A percentile compares a stretch with the other conserved stretches of the same genome.
phyloP scores from a whole-genome alignment of 1,140 invertebrate genomes.

The Bombus affinis region DNA sequence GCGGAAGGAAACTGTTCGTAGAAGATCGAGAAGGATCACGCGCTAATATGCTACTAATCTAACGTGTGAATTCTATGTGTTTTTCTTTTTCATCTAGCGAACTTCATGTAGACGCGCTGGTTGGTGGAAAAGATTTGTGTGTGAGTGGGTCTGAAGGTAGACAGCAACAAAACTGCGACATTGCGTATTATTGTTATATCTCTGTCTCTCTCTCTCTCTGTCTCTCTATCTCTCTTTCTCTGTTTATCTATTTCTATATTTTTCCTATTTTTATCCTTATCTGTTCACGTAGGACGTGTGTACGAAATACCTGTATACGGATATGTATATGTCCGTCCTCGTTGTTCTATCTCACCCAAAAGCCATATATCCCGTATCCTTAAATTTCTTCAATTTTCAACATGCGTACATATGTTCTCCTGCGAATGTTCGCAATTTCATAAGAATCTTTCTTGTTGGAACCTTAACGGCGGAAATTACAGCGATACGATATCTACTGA shows the following conservation, averaged over 20 bases:
- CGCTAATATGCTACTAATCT: conserved; percentile 53
- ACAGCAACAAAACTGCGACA: conserved; percentile 74
- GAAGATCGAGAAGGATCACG: conserved; percentile 2
- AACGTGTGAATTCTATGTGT: conserved; percentile 78
- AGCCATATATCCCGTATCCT: not conserved
- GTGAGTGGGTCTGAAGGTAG: conserved; percentile 82
- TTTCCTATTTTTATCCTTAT: conserved; percentile 14
- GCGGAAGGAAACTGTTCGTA: conserved; percentile 1
- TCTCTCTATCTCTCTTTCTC: conserved; percentile 54
- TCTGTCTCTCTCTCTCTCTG: conserved; percentile 56
- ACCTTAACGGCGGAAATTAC: too few relatives aligned
- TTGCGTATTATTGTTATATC: conserved; percentile 73
- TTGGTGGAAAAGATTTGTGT: conserved; percentile 83
- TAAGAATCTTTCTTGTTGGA: conserved; percentile 18
- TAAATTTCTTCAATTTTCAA: conserved; percentile 13
- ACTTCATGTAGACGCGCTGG: conserved; percentile 87
- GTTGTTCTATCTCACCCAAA: conserved; percentile 41
- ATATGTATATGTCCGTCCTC: conserved; percentile 38
- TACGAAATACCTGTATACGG: conserved; percentile 30
- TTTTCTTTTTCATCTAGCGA: conserved; percentile 85
- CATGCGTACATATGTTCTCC: not conserved
- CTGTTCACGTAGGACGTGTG: conserved; percentile 57
- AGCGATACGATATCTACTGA: too few relatives aligned
- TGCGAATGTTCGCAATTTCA: conserved; percentile 47
- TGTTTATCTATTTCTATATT: conserved; percentile 40